A percentile compares a stretch with the other conserved stretches of the same genome.
These are phyloP conservation scores for Cichlasoma orientale DNA, from an alignment of 2,797 vertebrate genomes.

Conservation along the genomic window DNA sequence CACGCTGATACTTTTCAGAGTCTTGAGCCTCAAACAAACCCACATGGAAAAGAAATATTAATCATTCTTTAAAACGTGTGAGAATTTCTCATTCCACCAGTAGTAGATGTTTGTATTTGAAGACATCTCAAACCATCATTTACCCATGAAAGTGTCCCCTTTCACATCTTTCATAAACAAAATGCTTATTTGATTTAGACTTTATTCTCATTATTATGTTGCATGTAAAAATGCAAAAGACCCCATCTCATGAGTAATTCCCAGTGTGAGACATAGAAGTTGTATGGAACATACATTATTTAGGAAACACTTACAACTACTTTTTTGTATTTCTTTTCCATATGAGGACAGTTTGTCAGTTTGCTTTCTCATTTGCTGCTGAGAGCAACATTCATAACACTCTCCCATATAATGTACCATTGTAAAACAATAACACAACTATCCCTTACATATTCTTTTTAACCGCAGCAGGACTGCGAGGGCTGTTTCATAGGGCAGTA, in stretches of 20 bases:
- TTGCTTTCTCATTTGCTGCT: neutral
- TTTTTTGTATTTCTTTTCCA: neutral
- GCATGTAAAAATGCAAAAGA: neutral
- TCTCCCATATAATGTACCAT: neutral
- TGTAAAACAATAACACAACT: conserved; percentile 16
- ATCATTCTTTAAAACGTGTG: neutral
- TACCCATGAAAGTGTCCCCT: neutral
- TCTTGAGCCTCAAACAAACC: neutral
- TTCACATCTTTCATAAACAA: neutral
- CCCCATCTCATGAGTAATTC: neutral
- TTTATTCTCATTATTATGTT: neutral
- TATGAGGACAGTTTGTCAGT: neutral
- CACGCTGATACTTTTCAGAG: neutral
- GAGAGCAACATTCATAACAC: neutral
- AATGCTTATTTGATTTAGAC: neutral
- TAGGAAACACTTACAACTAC: neutral
- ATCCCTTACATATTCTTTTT: conserved; percentile 1
- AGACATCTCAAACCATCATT: neutral
- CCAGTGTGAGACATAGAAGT: neutral
- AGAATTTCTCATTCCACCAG: neutral
- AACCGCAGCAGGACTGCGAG: neutral
- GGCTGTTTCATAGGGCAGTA: neutral
- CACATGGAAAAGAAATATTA: neutral
- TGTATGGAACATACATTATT: neutral
- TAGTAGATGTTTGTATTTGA: neutral